Evolutionary conservation across 2,113 vertebrate species (phyloP).

Genomic region (Leucopternis melanops): DNA sequence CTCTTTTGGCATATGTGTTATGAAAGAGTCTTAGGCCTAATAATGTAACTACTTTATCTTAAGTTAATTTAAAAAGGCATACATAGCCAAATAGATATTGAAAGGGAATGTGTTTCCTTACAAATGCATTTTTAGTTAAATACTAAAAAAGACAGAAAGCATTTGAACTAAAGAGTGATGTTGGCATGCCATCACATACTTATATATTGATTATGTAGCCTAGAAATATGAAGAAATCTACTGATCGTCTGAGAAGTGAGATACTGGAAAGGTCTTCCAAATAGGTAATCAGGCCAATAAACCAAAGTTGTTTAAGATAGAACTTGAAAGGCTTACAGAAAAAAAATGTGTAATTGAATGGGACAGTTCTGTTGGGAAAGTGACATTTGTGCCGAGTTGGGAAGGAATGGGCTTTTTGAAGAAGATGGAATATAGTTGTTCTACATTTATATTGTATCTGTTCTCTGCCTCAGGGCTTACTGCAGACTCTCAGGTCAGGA

Average conservation of each 20-base stretch:
- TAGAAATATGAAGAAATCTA: neutral
- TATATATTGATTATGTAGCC: neutral
- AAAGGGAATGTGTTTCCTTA: neutral
- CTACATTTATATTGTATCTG: neutral
- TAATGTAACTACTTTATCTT: too few species aligned
- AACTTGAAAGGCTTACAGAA: neutral
- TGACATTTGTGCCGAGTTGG: neutral
- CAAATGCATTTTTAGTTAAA: neutral
- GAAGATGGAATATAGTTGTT: neutral
- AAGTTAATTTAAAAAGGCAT: neutral
- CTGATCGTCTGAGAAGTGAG: neutral
- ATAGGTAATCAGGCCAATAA: neutral
- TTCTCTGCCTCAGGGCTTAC: constrained; percentile 26
- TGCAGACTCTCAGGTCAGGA: neutral
- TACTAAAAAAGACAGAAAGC: neutral
- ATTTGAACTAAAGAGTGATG: neutral
- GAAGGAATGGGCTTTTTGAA: neutral
- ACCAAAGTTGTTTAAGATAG: neutral
- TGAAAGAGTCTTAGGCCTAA: too few species aligned
- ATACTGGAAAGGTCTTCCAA: neutral
- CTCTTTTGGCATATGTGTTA: too few species aligned
- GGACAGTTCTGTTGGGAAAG: neutral
- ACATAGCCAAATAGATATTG: neutral
- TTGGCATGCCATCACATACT: neutral
- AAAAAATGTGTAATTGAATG: neutral